Evolutionary conservation across 2,797 vertebrate genomes (phyloP).

Genomic region (Urophycis tenuis): DNA sequence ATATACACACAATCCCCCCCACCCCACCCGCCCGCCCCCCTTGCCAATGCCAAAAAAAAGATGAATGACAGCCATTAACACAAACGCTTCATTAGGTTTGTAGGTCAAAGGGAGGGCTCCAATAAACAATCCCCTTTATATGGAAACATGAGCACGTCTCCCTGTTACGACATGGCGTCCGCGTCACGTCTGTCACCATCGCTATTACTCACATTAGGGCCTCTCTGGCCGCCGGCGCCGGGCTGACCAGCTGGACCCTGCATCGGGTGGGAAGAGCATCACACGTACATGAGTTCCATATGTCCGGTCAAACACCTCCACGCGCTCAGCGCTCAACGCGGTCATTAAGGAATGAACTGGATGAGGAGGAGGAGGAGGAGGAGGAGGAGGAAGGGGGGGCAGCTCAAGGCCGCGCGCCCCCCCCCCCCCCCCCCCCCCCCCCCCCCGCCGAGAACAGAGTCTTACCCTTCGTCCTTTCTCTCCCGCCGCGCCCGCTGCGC

Average conservation of each 20-base stretch:
- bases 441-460: too few relatives aligned
- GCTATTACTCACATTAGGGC: constrained; percentile 75
- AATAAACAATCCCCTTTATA: background rate
- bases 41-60: constrained; percentile 20
- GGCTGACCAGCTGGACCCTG: constrained; percentile 83
- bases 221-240: constrained; percentile 78
- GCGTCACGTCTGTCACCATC: background rate
- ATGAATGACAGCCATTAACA: constrained; percentile 17
- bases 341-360: background rate
- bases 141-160: background rate
- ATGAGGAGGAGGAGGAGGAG: background rate
- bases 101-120: background rate
- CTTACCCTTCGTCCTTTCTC: constrained; percentile 92
- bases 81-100: background rate
- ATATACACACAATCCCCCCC: constrained; percentile 31
- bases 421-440: too few relatives aligned
- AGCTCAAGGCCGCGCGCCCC: too few relatives aligned
- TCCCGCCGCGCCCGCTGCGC: constrained; percentile 71
- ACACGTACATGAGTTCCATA: constrained; percentile 16
- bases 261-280: constrained; percentile 33
- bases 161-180: constrained; percentile 16
- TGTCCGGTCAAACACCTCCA: background rate
- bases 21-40: too few relatives aligned
- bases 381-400: too few relatives aligned
- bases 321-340: too few relatives aligned